These are phyloP conservation scores for Smithornis capensis DNA, from an alignment of 2,113 vertebrate species.

Conservation along the genomic window DNA sequence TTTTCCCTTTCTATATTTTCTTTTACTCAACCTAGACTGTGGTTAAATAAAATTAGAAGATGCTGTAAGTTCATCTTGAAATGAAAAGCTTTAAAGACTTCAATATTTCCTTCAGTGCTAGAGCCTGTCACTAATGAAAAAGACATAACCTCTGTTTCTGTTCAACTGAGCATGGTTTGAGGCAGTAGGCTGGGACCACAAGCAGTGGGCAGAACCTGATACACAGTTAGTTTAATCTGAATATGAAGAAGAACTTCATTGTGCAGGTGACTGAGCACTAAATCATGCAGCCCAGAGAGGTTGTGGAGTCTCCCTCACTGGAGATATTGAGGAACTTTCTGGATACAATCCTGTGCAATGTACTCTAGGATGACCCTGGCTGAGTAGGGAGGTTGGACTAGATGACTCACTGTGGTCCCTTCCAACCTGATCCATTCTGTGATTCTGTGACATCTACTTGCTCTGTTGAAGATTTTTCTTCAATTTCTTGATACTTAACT, in stretches of 20 bases:
- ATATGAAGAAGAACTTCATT: background rate
- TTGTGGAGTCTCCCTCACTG: background rate
- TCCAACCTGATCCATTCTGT: background rate
- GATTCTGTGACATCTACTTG: background rate
- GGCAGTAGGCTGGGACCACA: background rate
- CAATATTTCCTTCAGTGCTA: background rate
- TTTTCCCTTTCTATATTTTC: background rate
- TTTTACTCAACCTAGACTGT: background rate
- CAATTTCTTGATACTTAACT: background rate
- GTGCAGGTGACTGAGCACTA: background rate
- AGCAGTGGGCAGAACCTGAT: background rate
- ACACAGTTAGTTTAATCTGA: background rate
- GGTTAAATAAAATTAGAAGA: constrained; percentile 23
- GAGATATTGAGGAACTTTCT: background rate
- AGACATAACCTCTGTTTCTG: background rate
- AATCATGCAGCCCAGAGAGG: background rate
- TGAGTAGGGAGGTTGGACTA: background rate
- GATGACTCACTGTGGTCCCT: background rate
- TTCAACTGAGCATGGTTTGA: background rate
- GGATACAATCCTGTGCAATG: background rate
- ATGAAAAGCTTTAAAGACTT: constrained; percentile 1
- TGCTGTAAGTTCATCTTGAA: background rate
- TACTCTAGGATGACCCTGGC: background rate
- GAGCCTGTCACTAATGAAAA: background rate
- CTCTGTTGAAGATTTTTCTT: background rate